Conservation (phyloP, 2,888 invertebrate species). For the Euclidia mi region DNA sequence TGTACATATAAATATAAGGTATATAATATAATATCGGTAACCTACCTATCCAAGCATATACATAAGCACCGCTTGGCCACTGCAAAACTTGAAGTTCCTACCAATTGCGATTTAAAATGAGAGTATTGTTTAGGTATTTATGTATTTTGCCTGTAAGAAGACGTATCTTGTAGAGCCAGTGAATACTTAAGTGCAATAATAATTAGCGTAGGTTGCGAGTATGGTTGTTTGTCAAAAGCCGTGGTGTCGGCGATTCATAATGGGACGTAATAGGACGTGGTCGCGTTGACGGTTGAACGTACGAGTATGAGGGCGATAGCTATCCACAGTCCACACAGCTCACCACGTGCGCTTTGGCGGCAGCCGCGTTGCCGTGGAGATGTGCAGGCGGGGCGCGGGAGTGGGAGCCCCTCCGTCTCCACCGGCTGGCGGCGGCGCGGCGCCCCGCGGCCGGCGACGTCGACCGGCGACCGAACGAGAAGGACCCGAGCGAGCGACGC, state of each 20-base stretch:
- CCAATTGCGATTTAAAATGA: too few relatives aligned
- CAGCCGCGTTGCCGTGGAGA: constrained; percentile 51
- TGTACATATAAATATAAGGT: too few relatives aligned
- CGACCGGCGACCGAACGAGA: constrained; percentile 40
- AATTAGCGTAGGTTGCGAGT: too few relatives aligned
- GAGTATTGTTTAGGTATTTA: too few relatives aligned
- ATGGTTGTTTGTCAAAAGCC: too few relatives aligned
- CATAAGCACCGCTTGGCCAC: too few relatives aligned
- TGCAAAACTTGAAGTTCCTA: too few relatives aligned
- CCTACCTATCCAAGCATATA: too few relatives aligned
- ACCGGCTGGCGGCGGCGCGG: constrained; percentile 23
- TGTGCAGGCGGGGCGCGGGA: constrained; percentile 55
- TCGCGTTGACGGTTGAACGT: neutral
- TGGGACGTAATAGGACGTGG: neutral
- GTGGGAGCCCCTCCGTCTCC: constrained; percentile 77
- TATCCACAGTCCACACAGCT: constrained; percentile 7
- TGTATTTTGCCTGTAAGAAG: too few relatives aligned
- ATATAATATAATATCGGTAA: too few relatives aligned
- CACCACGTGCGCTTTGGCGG: constrained; percentile 52
- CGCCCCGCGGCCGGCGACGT: constrained; percentile 23
- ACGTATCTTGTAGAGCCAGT: too few relatives aligned
- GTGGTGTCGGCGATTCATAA: neutral
- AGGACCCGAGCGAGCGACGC: constrained; percentile 41
- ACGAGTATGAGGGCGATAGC: neutral
- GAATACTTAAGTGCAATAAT: too few relatives aligned